These are phyloP conservation scores for Coilia nasus DNA, from an alignment of 2,797 vertebrate genomes.

Conservation along the genomic window DNA sequence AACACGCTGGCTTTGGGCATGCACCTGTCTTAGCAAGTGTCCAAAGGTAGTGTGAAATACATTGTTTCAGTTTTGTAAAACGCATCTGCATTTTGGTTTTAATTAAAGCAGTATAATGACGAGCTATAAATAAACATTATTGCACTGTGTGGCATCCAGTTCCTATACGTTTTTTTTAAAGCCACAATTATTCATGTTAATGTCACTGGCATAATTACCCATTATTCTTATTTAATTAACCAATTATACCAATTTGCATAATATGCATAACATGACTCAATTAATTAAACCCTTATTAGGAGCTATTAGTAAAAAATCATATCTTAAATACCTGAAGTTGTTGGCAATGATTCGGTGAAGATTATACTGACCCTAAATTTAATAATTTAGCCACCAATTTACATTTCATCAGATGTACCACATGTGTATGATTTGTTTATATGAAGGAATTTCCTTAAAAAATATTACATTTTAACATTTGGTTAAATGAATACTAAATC, in stretches of 20 bases:
- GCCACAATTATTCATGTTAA: neutral
- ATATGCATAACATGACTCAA: neutral
- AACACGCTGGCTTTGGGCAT: neutral
- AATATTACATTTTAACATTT: neutral
- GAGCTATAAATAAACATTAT: slow-evolving; percentile 2
- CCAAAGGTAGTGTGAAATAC: neutral
- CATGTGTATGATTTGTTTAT: neutral
- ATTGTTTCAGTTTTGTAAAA: neutral
- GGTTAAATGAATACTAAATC: neutral
- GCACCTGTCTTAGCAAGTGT: neutral
- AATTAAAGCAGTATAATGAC: neutral
- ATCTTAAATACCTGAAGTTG: neutral
- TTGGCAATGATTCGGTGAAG: neutral
- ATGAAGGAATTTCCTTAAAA: neutral
- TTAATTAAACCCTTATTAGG: neutral
- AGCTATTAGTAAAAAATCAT: neutral
- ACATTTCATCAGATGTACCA: neutral
- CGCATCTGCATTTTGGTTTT: slow-evolving; percentile 50
- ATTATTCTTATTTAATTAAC: slow-evolving; percentile 25
- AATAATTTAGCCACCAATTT: neutral
- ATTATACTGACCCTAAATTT: neutral
- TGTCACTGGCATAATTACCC: neutral
- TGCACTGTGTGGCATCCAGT: neutral
- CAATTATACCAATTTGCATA: slow-evolving; percentile 14
- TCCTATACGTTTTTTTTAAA: neutral